A percentile compares a stretch with the other conserved stretches of the same genome.
phyloP scores from a whole-genome alignment of 2,888 invertebrate genomes.

The Lasioglossum figueresi region DNA sequence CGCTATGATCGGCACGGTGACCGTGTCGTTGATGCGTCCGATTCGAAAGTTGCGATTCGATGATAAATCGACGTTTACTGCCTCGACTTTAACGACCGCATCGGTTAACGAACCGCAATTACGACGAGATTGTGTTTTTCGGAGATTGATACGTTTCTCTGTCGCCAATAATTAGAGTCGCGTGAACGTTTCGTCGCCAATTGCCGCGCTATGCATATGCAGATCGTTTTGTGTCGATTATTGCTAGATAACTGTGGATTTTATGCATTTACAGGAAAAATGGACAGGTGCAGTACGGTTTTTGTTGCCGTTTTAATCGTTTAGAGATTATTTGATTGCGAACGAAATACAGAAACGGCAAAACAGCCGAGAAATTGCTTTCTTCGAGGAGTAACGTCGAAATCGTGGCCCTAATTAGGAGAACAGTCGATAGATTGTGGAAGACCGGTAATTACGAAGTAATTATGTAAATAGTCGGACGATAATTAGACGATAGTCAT shows the following conservation, averaged over 20 bases:
- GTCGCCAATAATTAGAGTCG: neutral
- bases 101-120: conserved; percentile 47
- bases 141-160: neutral
- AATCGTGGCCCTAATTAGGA: neutral
- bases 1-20: neutral
- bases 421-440: neutral
- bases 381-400: neutral
- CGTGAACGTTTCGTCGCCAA: conserved; percentile 44
- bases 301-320: neutral
- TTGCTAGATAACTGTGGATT: neutral
- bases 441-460: conserved; percentile 4
- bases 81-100: neutral
- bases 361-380: neutral
- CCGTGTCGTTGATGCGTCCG: neutral
- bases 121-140: conserved; percentile 34
- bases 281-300: neutral
- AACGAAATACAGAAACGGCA: neutral
- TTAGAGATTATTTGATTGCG: neutral
- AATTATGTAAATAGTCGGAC: neutral
- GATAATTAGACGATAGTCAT: conserved; percentile 11
- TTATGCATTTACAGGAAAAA: neutral
- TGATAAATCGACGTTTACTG: conserved; percentile 30
- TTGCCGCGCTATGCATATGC: conserved; percentile 11
- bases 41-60: conserved; percentile 20
- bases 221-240: neutral